Percentiles rank a stretch among this genome's conserved stretches.
phyloP scores from a whole-genome alignment of 2,113 vertebrate species.

The Lasiurus cinereus region DNA sequence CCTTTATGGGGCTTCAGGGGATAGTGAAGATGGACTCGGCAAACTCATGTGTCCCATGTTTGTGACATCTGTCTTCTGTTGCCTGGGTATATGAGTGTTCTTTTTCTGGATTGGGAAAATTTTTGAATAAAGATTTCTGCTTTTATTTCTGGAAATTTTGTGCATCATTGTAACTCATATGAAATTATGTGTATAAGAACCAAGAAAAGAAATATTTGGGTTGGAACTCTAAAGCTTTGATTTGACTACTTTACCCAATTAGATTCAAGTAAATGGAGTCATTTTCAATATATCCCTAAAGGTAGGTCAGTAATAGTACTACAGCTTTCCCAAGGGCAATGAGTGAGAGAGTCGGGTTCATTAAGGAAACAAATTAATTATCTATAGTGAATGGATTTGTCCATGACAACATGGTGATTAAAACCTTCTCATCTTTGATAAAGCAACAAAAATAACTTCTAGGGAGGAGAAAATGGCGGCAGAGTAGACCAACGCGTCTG shows the following conservation, averaged over 20 bases:
- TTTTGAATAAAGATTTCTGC: slow-evolving; percentile 83
- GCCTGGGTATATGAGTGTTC: slow-evolving; percentile 25
- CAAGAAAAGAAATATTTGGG: slow-evolving; percentile 86
- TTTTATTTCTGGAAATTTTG: slow-evolving; percentile 86
- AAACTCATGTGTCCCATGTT: slow-evolving; percentile 76
- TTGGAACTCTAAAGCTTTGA: slow-evolving; percentile 85
- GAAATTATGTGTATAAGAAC: slow-evolving; percentile 87
- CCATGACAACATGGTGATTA: slow-evolving; percentile 41
- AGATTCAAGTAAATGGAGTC: slow-evolving; percentile 75
- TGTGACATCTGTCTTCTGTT: slow-evolving; percentile 78
- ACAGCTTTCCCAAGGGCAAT: slow-evolving; percentile 74
- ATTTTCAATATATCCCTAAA: slow-evolving; percentile 84
- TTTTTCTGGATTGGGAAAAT: slow-evolving; percentile 85
- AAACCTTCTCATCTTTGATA: slow-evolving; percentile 68
- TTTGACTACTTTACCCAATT: slow-evolving; percentile 84
- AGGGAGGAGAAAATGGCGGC: no score
- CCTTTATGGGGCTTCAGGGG: slow-evolving; percentile 82
- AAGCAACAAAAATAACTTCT: slow-evolving; percentile 39
- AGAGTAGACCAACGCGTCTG: no score
- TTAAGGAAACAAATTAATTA: slow-evolving; percentile 83
- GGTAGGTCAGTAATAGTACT: slow-evolving; percentile 82
- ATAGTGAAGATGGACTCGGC: slow-evolving; percentile 80
- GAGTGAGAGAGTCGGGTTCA: slow-evolving; percentile 77
- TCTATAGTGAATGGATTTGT: slow-evolving; percentile 75
- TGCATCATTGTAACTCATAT: slow-evolving; percentile 87